phyloP scores from a whole-genome alignment of 1,140 invertebrate species.

The Drosophila ironensis region DNA sequence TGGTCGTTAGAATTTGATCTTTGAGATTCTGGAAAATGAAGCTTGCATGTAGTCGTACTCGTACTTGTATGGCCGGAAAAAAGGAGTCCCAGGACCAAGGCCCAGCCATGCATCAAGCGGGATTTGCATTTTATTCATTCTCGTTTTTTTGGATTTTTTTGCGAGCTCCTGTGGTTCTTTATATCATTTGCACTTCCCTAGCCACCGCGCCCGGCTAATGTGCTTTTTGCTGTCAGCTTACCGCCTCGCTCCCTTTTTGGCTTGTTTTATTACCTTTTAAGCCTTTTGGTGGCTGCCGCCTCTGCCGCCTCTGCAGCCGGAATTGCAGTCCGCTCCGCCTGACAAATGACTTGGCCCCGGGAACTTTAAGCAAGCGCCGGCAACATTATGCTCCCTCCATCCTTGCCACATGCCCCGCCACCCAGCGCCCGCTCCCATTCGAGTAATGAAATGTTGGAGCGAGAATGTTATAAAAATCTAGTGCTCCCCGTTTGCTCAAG shows the following conservation, averaged over 20 bases:
- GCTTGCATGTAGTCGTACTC: constrained; percentile 7
- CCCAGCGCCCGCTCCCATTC: background rate
- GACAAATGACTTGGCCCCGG: constrained; percentile 59
- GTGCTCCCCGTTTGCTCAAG: constrained; percentile 31
- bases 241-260: constrained; percentile 52
- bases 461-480: constrained; percentile 43
- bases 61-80: too few relatives aligned
- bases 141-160: background rate
- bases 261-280: constrained; percentile 80
- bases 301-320: constrained; percentile 35
- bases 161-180: constrained; percentile 1
- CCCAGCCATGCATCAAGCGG: constrained; percentile 63
- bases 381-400: constrained; percentile 12
- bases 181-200: constrained; percentile 15
- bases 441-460: constrained; percentile 37
- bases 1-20: constrained; percentile 97
- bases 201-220: constrained; percentile 47
- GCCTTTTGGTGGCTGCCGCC: constrained; percentile 53
- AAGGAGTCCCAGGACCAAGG: constrained; percentile 2
- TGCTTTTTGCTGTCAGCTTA: constrained; percentile 80
- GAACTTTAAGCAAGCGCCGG: constrained; percentile 38
- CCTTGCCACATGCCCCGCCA: background rate
- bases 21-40: constrained; percentile 90
- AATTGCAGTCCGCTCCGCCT: constrained; percentile 48
- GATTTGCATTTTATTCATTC: constrained; percentile 60